Base-by-base conservation (phyloP, 2,113 vertebrate species). In the Hypocryptadius cinnamomeus region DNA sequence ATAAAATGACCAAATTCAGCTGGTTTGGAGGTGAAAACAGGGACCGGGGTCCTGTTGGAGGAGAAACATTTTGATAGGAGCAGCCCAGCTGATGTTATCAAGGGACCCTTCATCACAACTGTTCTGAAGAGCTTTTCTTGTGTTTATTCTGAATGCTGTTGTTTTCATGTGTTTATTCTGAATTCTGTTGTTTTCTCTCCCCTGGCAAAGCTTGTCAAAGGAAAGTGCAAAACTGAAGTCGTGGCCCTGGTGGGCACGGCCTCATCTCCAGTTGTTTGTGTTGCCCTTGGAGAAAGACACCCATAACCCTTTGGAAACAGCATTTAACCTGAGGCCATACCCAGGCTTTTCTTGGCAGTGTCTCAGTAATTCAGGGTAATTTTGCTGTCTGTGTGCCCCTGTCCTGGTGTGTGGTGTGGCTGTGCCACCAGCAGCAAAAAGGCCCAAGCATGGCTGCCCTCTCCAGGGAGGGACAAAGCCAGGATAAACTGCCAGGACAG, bases 251-350 rank as follows among this genome's bases (percentile, higher is more conserved):
- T 10, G 19, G 27, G 12, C 25, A 7, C 0, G 2, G 33, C 35
- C 25, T 82, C 1, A 0, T 31, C 42, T 50, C 35, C 42, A 4
- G 1, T 5, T 63, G 27, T 45, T 54, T 0, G 0, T 11, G 7
- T 10, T 61, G 35, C 27, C n/a, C 19, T n/a, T 20, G 4, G 28
- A 53, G 15, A 23, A 21, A 23, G 12, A 11, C 31, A 15, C 7
- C 63, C 54, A 3, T 5, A 54, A 22, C 11, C 3, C 61, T 85
- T 40, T 42, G 33, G 56, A 63, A 61, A 2, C 9, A 21, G 19
- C 2, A 0, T 45, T 54, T 66, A 24, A 14, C 14, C 35, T n/a
- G 37, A 84, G 40, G 4, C 1, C 30, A 18, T 3, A 2, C 5
- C 28, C 21, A 30, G 59, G 27, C 5, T 35, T 65, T 25, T 23